Percentiles rank a stretch among this genome's conserved stretches.
These are phyloP conservation scores for Nemapogon koenigi DNA, from an alignment of 2,888 invertebrate genomes.

Conservation along the genomic window DNA sequence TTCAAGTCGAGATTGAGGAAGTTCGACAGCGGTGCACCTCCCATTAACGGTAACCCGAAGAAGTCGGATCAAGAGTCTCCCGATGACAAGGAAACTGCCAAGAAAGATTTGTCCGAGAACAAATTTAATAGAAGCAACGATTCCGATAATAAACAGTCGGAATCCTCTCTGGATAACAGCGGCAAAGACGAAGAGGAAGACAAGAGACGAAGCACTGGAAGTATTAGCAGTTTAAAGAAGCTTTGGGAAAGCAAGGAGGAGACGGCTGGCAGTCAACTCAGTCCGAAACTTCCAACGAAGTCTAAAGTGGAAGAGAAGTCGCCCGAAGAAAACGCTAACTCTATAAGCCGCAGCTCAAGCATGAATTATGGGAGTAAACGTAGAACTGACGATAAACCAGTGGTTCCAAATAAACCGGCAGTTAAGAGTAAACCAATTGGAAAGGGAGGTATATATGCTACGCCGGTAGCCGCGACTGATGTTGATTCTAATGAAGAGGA, in stretches of 20 bases:
- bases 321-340: conserved; percentile 30
- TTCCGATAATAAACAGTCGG: conserved; percentile 47
- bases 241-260: conserved; percentile 87
- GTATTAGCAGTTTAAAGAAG: conserved; percentile 90
- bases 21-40: conserved; percentile 66
- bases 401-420: conserved; percentile 70
- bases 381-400: conserved; percentile 53
- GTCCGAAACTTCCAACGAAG: conserved; percentile 64
- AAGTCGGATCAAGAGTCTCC: conserved; percentile 30
- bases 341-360: conserved; percentile 22
- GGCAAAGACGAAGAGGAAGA: conserved; percentile 73
- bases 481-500: conserved; percentile 43
- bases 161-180: conserved; percentile 33
- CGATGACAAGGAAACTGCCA: conserved; percentile 29
- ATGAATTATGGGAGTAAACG: conserved; percentile 21
- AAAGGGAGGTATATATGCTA: conserved; percentile 77
- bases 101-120: conserved; percentile 25
- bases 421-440: conserved; percentile 66
- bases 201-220: conserved; percentile 89
- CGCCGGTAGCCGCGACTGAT: conserved; percentile 64
- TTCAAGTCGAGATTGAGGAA: conserved; percentile 85
- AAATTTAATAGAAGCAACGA: conserved; percentile 32
- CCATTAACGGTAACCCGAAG: conserved; percentile 40
- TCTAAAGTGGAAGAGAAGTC: conserved; percentile 26
- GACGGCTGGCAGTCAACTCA: conserved; percentile 59